phyloP scores from a whole-genome alignment of 92 coral and sea anemone genomes.

The Plumapathes pennacea region DNA sequence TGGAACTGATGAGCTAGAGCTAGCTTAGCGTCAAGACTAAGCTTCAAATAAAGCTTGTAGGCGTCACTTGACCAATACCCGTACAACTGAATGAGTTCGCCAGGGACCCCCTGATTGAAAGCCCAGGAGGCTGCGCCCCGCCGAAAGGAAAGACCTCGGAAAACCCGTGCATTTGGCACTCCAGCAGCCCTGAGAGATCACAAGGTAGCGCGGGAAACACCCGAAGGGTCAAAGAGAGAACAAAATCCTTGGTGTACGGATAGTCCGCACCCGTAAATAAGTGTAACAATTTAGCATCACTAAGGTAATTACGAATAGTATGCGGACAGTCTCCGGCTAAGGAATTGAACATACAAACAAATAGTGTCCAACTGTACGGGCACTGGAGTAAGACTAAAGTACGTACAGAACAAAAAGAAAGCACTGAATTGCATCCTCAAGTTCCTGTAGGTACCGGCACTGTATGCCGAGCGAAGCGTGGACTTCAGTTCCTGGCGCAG shows the following conservation, averaged over 20 bases:
- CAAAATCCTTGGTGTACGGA: conserved; percentile 10
- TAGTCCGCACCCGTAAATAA: conserved; percentile 18
- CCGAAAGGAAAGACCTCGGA: conserved; percentile 27
- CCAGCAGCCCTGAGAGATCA: background rate
- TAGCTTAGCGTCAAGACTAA: conserved; percentile 14
- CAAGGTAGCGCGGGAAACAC: conserved; percentile 10
- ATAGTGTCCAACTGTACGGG: conserved; percentile 13
- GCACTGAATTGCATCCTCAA: conserved; percentile 18
- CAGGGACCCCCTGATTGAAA: conserved; percentile 15
- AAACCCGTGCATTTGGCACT: background rate
- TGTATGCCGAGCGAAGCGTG: conserved; percentile 14
- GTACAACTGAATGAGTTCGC: conserved; percentile 24
- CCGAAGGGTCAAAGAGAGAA: conserved; percentile 12
- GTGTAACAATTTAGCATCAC: conserved; percentile 29
- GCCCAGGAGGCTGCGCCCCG: conserved; percentile 28
- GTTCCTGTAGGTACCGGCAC: conserved; percentile 21
- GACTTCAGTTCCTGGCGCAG: conserved; percentile 9
- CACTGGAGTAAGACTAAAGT: conserved; percentile 6
- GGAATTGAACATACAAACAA: conserved; percentile 21
- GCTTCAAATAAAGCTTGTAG: conserved; percentile 13
- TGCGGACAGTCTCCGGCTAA: conserved; percentile 17
- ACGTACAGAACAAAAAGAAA: conserved; percentile 17
- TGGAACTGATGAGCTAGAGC: conserved; percentile 7
- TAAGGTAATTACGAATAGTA: conserved; percentile 16
- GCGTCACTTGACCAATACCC: conserved; percentile 34